Percentiles rank a stretch among this genome's conserved stretches.
phyloP scores from a whole-genome alignment of 2,888 invertebrate genomes.

The Tridacna crocea region DNA sequence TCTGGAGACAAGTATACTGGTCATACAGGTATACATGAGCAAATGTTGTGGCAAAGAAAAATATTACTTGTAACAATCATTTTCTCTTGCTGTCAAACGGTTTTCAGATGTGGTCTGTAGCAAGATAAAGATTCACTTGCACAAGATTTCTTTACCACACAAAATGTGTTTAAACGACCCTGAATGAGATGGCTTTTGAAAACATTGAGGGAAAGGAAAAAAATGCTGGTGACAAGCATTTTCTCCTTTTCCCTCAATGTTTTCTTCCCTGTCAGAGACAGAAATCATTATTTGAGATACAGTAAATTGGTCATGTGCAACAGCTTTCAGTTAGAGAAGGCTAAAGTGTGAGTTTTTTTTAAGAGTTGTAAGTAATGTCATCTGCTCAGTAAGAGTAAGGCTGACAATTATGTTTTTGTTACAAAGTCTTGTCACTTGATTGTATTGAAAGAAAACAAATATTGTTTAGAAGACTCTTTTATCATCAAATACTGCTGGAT shows the following conservation, averaged over 20 bases:
- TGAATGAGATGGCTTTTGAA: not conserved
- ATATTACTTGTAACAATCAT: not conserved
- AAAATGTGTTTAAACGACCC: not conserved
- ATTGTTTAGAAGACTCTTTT: too few relatives aligned
- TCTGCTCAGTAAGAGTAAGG: too few relatives aligned
- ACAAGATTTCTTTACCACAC: not conserved
- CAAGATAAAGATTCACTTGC: not conserved
- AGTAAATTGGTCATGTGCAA: too few relatives aligned
- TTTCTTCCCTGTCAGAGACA: too few relatives aligned
- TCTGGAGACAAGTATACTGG: not conserved
- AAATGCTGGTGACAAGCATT: not conserved
- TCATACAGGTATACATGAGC: not conserved
- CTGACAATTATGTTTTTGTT: too few relatives aligned
- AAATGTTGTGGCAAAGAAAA: not conserved
- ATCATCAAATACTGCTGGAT: too few relatives aligned
- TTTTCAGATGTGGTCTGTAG: not conserved
- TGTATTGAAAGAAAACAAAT: too few relatives aligned
- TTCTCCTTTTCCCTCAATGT: too few relatives aligned
- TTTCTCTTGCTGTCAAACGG: not conserved
- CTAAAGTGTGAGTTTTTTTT: too few relatives aligned
- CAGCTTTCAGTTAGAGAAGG: too few relatives aligned
- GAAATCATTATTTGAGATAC: too few relatives aligned
- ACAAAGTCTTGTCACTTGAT: too few relatives aligned
- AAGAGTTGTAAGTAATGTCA: slow-evolving; percentile 3
- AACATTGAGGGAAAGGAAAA: slow-evolving; percentile 1